Evolutionary conservation across 2,113 vertebrate species (phyloP), one percentile per base, ranked within the genome.

Genomic region (Electrona antarctica): DNA sequence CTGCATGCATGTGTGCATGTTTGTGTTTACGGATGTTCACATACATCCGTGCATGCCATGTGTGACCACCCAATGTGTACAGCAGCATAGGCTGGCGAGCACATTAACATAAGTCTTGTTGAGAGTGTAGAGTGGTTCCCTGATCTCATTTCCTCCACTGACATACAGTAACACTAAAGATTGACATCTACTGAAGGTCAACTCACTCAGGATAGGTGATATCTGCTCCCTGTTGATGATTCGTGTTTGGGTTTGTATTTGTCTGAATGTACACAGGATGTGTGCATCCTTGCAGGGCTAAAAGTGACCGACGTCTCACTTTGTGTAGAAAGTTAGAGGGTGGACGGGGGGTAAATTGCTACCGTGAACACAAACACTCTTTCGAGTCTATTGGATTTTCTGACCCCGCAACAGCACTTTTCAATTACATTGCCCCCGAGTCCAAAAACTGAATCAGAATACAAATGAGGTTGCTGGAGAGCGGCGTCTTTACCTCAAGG

Each of bases 401-500:
- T 87, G 82, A 89, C 67, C 57, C 49, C 60, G 33, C 33, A 41
- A 41, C 33, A 76, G 73, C 70, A 71, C 54, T 83, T 90, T 92
- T 90, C 86, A 91, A 91, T 90, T 92, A 87, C 89, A 82, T 84
- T 71, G 84, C 58, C 71, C 33, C 71, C 59, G 33, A 41, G 33
- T 41, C 33, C 33, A 41, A 41, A 41, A 41, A 4, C 65, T 65
- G 11, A 67, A 61, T 76, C 68, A 70, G 76, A 90, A 91, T 90
- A 89, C 77, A 86, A 90, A 91, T 89, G 74, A 15, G 48, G 57
- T 15, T 47, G 78, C 55, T 73, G 57, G 58, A 70, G 58, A 69
- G 55, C 49, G 52, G 55, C 51, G 55, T 60, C 62, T 83, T 41
- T 78, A 74, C 86, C 80, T 88, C 63, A 3, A 54, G 58, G 60